Base-by-base conservation (phyloP, 2,797 vertebrate species). In the Rhinophrynus dorsalis region DNA sequence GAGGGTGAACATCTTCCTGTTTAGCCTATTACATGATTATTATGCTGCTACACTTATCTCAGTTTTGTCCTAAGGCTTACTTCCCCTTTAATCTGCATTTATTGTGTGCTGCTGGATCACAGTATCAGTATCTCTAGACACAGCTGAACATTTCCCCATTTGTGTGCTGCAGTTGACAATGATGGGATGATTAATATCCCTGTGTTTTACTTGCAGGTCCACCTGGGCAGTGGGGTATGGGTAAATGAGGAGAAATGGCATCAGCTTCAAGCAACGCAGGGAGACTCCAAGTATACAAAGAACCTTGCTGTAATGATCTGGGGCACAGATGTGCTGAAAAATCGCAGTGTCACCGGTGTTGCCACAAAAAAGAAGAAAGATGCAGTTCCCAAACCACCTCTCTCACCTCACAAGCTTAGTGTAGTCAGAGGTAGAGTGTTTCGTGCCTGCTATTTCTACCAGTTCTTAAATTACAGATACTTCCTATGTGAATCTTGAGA, bases 361-460 rank as follows among this genome's bases (percentile, higher is more conserved):
- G 97, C 97, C 77, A 98, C 96, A 77, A 99, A 99, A 90, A 99
- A 99, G 90, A 99, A 99, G 88, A 99, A 99, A 87, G 96, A 99
- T 59, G 97, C 97, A 21, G 81, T 98, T 78, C 97, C 97, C 64
- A 99, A 99, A 85, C 97, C 97, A 32, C 97, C 97, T 23, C 92
- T 99, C 76, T 99, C 97, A 1, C 97, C 97, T 80, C 97, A 97
- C 92, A 99, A 99, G 82, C 92, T 99, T 63, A 99, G 97, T 89
- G 96, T 99, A 27, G 96, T 99, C 82, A 86, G 97, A 97, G 97
- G 97, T 99, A 91, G 86, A 82, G 80, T 70, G 62, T 59, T 29
- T 17, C n/a, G n/a, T n/a, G 15, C 20, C 20, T 17, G 6, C 4
- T 42, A 42, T 6, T 42, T 42, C 4, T 17, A 42, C 17, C 11